Base-by-base conservation (phyloP, 2,888 invertebrate species). In the Osedax frankpressi region DNA sequence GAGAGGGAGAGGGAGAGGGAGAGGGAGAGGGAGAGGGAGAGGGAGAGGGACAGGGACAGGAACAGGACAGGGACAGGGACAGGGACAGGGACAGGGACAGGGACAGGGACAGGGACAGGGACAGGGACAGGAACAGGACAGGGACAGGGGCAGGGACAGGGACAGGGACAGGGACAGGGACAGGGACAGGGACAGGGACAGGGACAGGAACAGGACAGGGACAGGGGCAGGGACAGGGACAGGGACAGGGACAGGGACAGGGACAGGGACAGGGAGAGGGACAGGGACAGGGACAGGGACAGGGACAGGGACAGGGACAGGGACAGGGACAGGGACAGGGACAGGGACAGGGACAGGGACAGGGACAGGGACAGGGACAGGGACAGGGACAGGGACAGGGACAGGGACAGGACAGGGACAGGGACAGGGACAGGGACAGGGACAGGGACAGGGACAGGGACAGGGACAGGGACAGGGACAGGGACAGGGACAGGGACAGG, bases 211-310 rank as follows among this genome's bases (percentile, higher is more conserved):
- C 25, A 11, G 63, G 63, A 24, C 24, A 26, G 63, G 63, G 63
- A 11, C 63, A 63, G 63, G 63, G 63, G 63, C n/a, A n/a, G n/a
- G n/a, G n/a, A n/a, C n/a, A n/a, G n/a, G n/a, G n/a, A n/a, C n/a
- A n/a, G n/a, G n/a, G n/a, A n/a, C 63, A 63, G 63, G 63, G 63
- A 26, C 63, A 63, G 63, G 63, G 63, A 26, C 63, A 63, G 63
- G 63, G 63, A 26, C 63, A 63, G 63, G 63, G 63, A 26, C 0
- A 63, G 14, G 1, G 63, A 11, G 25, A 63, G 2, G 63, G 63
- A 11, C 63, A 63, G 63, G 63, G 63, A 26, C 63, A 63, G 63
- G 63, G 63, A 26, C 63, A 63, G 63, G 63, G 1, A 26, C 63
- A 63, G 63, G 63, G 1, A 26, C 63, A 63, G 63, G 63, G 63